phyloP scores from a whole-genome alignment of 2,113 vertebrate species.

The Cheirogaleus medius region DNA sequence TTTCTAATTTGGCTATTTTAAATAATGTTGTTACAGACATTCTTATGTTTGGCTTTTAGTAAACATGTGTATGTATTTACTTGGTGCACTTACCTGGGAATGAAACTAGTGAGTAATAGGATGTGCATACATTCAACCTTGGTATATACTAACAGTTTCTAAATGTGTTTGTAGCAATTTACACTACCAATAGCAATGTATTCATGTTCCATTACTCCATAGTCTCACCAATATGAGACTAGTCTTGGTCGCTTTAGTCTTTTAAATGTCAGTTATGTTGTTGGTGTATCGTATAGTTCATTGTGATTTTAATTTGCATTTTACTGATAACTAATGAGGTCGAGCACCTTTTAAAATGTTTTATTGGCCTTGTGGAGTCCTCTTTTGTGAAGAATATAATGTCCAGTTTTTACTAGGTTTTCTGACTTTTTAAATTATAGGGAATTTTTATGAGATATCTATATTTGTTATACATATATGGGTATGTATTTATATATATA shows the following conservation, averaged over 20 bases:
- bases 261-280: background rate
- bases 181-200: background rate
- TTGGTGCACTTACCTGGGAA: background rate
- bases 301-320: background rate
- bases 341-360: background rate
- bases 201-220: background rate
- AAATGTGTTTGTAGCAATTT: background rate
- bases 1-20: conserved; percentile 7
- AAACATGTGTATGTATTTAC: background rate
- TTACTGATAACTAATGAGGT: background rate
- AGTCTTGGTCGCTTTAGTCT: background rate
- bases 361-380: background rate
- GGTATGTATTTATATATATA: background rate
- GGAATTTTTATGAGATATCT: background rate
- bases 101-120: background rate
- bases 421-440: background rate
- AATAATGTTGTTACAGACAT: background rate
- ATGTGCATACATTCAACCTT: background rate
- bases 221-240: background rate
- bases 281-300: background rate
- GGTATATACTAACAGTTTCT: background rate
- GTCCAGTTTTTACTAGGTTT: background rate
- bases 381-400: background rate
- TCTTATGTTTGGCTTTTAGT: background rate
- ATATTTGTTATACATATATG: too few relatives aligned